Evolutionary conservation across 2,888 invertebrate genomes (phyloP), one percentile per base, ranked within the genome.

Genomic region (Nudaria mundana): DNA sequence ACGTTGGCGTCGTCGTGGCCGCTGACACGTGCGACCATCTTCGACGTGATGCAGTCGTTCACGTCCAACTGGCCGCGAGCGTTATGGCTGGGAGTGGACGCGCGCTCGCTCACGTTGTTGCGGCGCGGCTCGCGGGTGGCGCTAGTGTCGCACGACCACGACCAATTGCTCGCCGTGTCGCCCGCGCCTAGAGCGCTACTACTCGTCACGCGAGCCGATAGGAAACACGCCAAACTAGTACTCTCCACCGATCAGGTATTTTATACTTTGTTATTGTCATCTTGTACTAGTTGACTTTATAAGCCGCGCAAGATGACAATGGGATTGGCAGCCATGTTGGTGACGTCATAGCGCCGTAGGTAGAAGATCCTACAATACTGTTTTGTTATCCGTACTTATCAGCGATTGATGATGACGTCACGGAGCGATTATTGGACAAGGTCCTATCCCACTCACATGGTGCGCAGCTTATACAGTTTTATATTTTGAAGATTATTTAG

Each of bases 1-100:
- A 97, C 97, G 71, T 91, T 98, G 13, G 96, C 98, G 49, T 94
- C 95, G 74, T 95, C 95, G 51, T 98, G 98, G 98, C 97, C 97
- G 18, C 90, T 98, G 37, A 96, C 97, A 52, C 92, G 95, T 54
- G 97, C 98, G 10, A 97, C 97, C 31, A 95, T 98, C 66, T 98
- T 97, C 75, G 97, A 98, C 77, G 98, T 98, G 26, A 96, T 96
- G 93, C 98, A 98, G 94, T 96, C 97, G 7, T 98, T 97, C 77
- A 97, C 98, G 8, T 97, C 97, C 15, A 97, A 97, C 81, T 97
- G 98, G 96, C 98, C 98, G 16, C 92, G 97, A 66, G 93, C 95
- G 28, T 88, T 98, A 30, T 97, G 98, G 97, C 87, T 98, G 57
- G 97, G 97, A 14, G 95, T 98, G 35, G 97, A 98, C 83, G 97